phyloP scores from a whole-genome alignment of 2,888 invertebrate genomes.

The Lagria hirta region DNA sequence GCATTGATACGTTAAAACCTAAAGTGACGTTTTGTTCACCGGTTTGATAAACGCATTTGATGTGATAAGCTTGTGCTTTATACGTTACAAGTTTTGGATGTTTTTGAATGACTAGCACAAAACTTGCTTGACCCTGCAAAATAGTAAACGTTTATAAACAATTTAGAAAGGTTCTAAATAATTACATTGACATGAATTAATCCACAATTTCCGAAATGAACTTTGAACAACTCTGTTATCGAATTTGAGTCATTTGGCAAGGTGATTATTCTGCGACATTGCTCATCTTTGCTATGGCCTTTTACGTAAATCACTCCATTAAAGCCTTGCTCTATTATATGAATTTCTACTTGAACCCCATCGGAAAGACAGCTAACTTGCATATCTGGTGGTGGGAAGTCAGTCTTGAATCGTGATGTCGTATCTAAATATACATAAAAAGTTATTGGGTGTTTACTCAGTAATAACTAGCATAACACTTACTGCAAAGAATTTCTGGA shows the following conservation, averaged over 20 bases:
- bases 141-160: too few relatives aligned
- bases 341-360: slow-evolving; percentile 84
- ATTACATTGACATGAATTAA: slow-evolving; percentile 86
- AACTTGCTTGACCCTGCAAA: slow-evolving; percentile 83
- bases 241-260: slow-evolving; percentile 68
- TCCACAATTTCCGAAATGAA: slow-evolving; percentile 89
- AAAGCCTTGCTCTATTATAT: slow-evolving; percentile 74
- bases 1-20: slow-evolving; percentile 93
- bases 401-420: slow-evolving; percentile 59
- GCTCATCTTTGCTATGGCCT: slow-evolving; percentile 91
- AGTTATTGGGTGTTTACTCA: slow-evolving; percentile 12
- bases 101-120: slow-evolving; percentile 92
- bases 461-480: slow-evolving; percentile 45
- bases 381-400: slow-evolving; percentile 84
- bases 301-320: slow-evolving; percentile 92
- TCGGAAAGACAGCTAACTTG: slow-evolving; percentile 87
- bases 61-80: slow-evolving; percentile 94
- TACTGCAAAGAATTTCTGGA: slow-evolving; percentile 73
- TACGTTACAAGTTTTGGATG: slow-evolving; percentile 94
- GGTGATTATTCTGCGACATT: slow-evolving; percentile 80
- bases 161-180: slow-evolving; percentile 30
- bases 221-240: slow-evolving; percentile 67
- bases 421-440: slow-evolving; percentile 10
- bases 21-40: slow-evolving; percentile 90
- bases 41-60: slow-evolving; percentile 92